These are phyloP conservation scores for Ctenodactylus gundi DNA, from an alignment of 2,113 vertebrate species.

Conservation along the genomic window DNA sequence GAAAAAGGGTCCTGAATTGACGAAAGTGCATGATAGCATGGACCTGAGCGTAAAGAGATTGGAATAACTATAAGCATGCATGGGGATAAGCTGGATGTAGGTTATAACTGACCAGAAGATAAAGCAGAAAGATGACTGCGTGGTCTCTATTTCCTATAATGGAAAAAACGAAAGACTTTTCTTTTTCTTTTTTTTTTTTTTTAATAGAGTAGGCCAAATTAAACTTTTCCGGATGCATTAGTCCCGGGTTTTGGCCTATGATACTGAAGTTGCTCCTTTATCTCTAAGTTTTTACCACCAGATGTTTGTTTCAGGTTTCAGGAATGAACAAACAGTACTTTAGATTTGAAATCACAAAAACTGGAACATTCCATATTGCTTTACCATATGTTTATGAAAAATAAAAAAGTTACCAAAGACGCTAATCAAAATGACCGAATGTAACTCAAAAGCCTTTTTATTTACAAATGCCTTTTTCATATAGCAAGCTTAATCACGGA, in stretches of 20 bases:
- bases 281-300: constrained; percentile 45
- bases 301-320: constrained; percentile 66
- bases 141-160: not conserved
- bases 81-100: not conserved
- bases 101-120: not conserved
- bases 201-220: not conserved
- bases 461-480: not conserved
- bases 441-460: not conserved
- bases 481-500: constrained; percentile 1
- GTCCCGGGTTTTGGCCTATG: constrained; percentile 3
- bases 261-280: not conserved
- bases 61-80: not conserved
- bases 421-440: constrained; percentile 50
- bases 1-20: constrained; percentile 19
- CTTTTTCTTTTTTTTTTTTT: not conserved
- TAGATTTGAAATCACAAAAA: constrained; percentile 65
- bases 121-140: not conserved
- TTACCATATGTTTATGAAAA: constrained; percentile 62
- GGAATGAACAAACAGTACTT: constrained; percentile 57
- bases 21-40: not conserved
- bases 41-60: not conserved
- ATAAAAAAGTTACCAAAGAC: constrained; percentile 32
- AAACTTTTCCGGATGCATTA: not conserved
- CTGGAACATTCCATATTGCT: constrained; percentile 41
- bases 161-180: not conserved